phyloP scores from a whole-genome alignment of 2,113 vertebrate genomes.

The Pionites leucogaster region DNA sequence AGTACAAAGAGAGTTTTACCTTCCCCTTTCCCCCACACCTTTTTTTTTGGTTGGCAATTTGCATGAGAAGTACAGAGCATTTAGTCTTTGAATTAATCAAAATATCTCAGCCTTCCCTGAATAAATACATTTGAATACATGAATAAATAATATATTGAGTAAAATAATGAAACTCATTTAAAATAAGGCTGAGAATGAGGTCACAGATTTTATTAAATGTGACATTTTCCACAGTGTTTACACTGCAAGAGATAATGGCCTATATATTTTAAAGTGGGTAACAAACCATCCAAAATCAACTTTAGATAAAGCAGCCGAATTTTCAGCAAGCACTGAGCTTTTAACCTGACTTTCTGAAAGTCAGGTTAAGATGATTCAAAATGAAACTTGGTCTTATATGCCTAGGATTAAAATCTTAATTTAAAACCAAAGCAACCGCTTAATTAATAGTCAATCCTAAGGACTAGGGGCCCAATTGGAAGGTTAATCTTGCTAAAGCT shows the following conservation, averaged over 20 bases:
- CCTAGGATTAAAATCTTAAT: slow-evolving; percentile 10
- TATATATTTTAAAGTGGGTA: slow-evolving; percentile 30
- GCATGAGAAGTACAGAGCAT: slow-evolving; percentile 34
- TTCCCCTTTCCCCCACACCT: background rate
- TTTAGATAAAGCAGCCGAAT: slow-evolving; percentile 1
- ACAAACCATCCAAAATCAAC: slow-evolving; percentile 27
- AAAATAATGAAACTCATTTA: slow-evolving; percentile 50
- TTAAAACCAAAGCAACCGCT: slow-evolving; percentile 8
- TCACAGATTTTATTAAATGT: slow-evolving; percentile 50
- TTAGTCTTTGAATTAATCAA: slow-evolving; percentile 59
- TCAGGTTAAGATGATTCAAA: background rate
- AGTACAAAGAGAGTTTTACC: slow-evolving; percentile 15
- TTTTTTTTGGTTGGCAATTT: background rate
- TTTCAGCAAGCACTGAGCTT: slow-evolving; percentile 13
- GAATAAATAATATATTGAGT: slow-evolving; percentile 44
- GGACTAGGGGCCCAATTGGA: background rate
- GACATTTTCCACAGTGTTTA: slow-evolving; percentile 53
- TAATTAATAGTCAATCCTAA: background rate
- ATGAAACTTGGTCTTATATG: background rate
- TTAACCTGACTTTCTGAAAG: background rate
- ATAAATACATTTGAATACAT: slow-evolving; percentile 55
- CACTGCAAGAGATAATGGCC: slow-evolving; percentile 23
- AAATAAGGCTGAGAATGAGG: slow-evolving; percentile 21
- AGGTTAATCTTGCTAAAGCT: background rate
- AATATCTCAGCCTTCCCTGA: slow-evolving; percentile 32